These are phyloP conservation scores for Platygyra sinensis DNA, from an alignment of 64 coral and sea anemone species.

Conservation along the genomic window DNA sequence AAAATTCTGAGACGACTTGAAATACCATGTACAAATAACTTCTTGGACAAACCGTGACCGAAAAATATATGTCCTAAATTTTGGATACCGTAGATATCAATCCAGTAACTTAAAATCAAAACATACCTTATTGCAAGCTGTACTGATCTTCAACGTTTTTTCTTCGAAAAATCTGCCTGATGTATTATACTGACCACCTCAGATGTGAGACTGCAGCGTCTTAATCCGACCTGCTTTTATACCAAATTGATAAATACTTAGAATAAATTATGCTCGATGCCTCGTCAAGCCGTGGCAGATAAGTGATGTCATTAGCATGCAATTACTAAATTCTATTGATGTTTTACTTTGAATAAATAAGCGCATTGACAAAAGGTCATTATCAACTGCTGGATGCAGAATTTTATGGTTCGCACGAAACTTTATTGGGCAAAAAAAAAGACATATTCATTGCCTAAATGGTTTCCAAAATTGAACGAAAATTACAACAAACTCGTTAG, in stretches of 20 bases:
- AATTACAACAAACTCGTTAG: neutral
- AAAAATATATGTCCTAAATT: neutral
- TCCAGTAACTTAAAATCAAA: neutral
- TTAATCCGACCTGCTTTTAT: neutral
- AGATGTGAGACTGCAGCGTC: neutral
- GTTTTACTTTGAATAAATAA: neutral
- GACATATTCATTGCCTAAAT: neutral
- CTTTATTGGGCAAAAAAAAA: neutral
- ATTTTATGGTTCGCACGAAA: neutral
- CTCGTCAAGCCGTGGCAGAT: neutral
- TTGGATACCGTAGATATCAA: neutral
- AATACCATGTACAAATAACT: too few species aligned
- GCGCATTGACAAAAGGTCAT: neutral
- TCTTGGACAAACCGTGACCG: neutral
- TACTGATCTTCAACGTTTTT: neutral
- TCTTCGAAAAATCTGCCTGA: neutral
- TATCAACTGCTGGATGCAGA: neutral
- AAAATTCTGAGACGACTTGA: too few species aligned
- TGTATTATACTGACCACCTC: neutral
- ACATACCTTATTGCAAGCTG: neutral
- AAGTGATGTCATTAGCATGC: slow-evolving; percentile 14
- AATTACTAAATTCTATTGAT: slow-evolving; percentile 28
- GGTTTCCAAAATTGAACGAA: neutral
- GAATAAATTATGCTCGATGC: slow-evolving; percentile 9
- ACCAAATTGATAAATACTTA: neutral